phyloP scores from a whole-genome alignment of 2,888 invertebrate genomes.

The Sphaerophoria rueppellii region DNA sequence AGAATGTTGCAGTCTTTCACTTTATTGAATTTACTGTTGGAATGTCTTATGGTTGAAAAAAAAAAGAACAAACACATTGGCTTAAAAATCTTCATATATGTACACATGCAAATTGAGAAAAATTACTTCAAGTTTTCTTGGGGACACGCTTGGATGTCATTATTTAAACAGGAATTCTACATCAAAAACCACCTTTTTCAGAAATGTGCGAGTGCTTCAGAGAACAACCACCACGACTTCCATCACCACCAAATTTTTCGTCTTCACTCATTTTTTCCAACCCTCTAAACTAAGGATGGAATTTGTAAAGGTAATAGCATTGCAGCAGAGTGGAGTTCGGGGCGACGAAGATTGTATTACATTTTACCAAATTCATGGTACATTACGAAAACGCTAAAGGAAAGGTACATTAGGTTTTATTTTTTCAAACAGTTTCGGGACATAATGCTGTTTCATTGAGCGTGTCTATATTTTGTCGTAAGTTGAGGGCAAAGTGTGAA shows the following conservation, averaged over 20 bases:
- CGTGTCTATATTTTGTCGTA: slow-evolving; percentile 12
- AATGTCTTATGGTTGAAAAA: slow-evolving; percentile 14
- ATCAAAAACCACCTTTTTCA: slow-evolving; percentile 56
- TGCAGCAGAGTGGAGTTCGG: not conserved
- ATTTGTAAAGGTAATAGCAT: slow-evolving; percentile 30
- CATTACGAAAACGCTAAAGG: slow-evolving; percentile 55
- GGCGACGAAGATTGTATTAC: slow-evolving; percentile 52
- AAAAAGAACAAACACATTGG: slow-evolving; percentile 25
- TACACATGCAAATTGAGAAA: slow-evolving; percentile 27
- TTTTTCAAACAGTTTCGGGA: slow-evolving; percentile 33
- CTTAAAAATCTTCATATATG: slow-evolving; percentile 12
- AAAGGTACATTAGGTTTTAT: slow-evolving; percentile 70
- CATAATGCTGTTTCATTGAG: slow-evolving; percentile 33
- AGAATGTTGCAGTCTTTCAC: no score
- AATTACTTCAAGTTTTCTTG: slow-evolving; percentile 60
- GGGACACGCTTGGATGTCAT: slow-evolving; percentile 69
- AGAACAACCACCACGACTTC: not conserved
- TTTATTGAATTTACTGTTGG: no score
- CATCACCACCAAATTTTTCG: not conserved
- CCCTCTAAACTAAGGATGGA: slow-evolving; percentile 14
- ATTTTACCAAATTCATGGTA: slow-evolving; percentile 69
- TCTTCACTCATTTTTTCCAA: not conserved
- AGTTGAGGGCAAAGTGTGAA: slow-evolving; percentile 49
- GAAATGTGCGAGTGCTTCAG: slow-evolving; percentile 19
- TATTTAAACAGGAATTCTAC: slow-evolving; percentile 71